These are phyloP conservation scores for Lichenostomus cassidix DNA, from an alignment of 2,113 vertebrate genomes.

Conservation along the genomic window DNA sequence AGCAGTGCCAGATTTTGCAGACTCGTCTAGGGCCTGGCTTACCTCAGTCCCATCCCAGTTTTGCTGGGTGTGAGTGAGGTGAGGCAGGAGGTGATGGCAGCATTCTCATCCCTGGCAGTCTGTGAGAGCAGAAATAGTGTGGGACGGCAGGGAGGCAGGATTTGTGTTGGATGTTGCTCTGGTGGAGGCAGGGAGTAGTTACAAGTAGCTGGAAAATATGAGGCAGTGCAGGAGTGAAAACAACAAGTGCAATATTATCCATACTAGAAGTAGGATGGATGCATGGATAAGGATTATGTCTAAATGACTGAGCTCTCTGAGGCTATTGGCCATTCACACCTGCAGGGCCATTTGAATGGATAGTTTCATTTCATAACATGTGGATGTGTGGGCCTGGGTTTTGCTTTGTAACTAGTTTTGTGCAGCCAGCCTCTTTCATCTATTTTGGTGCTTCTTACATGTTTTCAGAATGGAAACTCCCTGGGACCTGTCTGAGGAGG, in stretches of 20 bases:
- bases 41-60: neutral
- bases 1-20: neutral
- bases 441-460: neutral
- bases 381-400: neutral
- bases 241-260: neutral
- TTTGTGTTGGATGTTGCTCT: neutral
- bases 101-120: neutral
- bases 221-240: neutral
- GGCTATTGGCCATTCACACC: neutral
- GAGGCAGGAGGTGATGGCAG: neutral
- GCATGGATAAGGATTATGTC: neutral
- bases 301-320: neutral
- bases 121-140: neutral
- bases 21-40: neutral
- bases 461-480: neutral
- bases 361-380: neutral
- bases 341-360: neutral
- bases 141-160: neutral
- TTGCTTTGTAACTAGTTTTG: neutral
- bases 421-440: neutral
- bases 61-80: neutral
- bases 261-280: neutral
- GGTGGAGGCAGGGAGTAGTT: neutral
- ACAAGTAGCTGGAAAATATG: neutral
- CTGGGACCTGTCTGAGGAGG: neutral